A percentile compares a stretch with the other conserved stretches of the same genome.
Conservation (phyloP, 2,113 vertebrate species). For the Pelvicachromis taeniatus region DNA sequence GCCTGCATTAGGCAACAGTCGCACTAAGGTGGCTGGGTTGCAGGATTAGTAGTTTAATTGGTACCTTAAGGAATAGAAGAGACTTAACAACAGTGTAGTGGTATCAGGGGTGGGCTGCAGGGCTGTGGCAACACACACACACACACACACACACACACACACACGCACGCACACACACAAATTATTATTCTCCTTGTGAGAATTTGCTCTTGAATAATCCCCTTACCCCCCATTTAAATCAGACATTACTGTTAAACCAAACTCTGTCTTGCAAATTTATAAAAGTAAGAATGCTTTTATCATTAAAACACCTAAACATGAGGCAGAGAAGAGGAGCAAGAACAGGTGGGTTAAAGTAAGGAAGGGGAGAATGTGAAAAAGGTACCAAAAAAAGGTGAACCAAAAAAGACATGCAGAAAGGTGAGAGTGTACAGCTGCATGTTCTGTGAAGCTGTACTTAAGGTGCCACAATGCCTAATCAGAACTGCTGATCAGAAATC, state of each 20-base stretch:
- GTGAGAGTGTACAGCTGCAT: neutral
- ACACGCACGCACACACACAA: neutral
- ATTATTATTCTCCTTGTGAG: neutral
- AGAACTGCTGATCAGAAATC: neutral
- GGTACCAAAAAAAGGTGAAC: neutral
- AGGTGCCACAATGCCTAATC: neutral
- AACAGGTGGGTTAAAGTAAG: neutral
- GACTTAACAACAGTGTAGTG: conserved; percentile 51
- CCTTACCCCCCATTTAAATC: neutral
- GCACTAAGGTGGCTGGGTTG: conserved; percentile 39
- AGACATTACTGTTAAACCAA: neutral
- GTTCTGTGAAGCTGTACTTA: neutral
- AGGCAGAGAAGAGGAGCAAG: neutral
- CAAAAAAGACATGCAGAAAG: neutral
- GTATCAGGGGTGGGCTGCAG: conserved; percentile 41
- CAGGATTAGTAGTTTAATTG: conserved; percentile 71
- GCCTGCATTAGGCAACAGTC: conserved; percentile 36
- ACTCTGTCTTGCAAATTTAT: neutral
- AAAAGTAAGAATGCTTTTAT: neutral
- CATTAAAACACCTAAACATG: neutral
- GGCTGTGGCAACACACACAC: conserved; percentile 34
- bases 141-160: conserved; percentile 2
- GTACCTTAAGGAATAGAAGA: conserved; percentile 69
- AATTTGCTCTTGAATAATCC: neutral
- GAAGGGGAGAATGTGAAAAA: neutral